Base-by-base conservation (phyloP, 2,888 invertebrate species). In the Erynnis tages region DNA sequence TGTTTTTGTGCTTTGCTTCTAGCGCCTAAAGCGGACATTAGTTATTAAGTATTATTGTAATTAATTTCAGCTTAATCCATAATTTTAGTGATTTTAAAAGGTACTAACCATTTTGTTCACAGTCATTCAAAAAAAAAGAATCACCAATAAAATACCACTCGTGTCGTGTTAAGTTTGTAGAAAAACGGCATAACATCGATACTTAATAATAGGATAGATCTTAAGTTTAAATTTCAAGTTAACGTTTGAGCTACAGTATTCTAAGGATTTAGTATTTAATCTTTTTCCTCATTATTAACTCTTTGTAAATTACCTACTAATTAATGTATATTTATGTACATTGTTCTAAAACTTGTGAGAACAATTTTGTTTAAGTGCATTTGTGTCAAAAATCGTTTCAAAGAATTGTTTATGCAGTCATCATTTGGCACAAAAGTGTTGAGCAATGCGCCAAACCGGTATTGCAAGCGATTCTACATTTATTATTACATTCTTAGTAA, bases 311-410 rank as follows among this genome's bases (percentile, higher is more conserved):
- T 70, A 70, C 59, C 67, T 50, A 72, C 71, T 79, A 76, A 72
- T 71, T 79, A 76, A 73, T 75, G 67, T 80, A 81, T 82, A 82
- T 65, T 73, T 82, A 85, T 86, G 82, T 85, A 86, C 86, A 85
- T 79, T 73, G 80, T 69, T 85, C 82, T 83, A 84, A 85, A 84
- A 85, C 68, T 76, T 68, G 58, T 70, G 66, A 67, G 69, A 67
- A 63, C 50, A 68, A 71, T n/a, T 23, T 38, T 10, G 7, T 67
- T 66, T 60, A 55, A 30, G 47, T 48, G 44, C 58, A 43, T 35
- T 43, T 43, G 43, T 50, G 43, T 50, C 29, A 29, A 50, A 48
- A 37, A 29, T 35, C 19, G 53, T 56, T 54, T 43, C 45, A 54
- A 62, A 45, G 48, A 52, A 44, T 54, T 54, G 37, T 55, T 30